Evolutionary conservation across 2,797 vertebrate species (phyloP).

Genomic region (Siniperca obscura): DNA sequence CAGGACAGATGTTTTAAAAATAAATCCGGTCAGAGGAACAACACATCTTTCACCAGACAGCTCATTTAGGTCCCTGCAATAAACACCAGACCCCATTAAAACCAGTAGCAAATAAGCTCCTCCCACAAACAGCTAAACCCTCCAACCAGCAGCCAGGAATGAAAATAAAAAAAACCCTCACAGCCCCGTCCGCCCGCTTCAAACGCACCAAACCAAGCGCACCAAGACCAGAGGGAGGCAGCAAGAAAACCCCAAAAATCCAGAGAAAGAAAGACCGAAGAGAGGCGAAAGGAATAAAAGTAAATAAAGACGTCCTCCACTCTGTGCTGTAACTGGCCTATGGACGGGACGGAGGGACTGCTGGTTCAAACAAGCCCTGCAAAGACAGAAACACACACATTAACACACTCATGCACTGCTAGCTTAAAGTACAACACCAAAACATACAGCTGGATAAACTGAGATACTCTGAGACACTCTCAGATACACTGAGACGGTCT

Average conservation of each 20-base stretch:
- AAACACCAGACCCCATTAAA: constrained; percentile 8
- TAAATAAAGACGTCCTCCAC: constrained; percentile 18
- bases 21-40: neutral
- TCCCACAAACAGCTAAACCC: constrained; percentile 1
- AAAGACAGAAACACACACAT: constrained; percentile 76
- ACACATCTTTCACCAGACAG: neutral
- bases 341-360: constrained; percentile 30
- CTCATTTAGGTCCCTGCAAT: neutral
- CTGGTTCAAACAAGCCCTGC: constrained; percentile 75
- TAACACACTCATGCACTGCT: constrained; percentile 34
- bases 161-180: neutral
- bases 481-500: neutral
- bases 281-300: neutral
- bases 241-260: constrained; percentile 2
- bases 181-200: constrained; percentile 24
- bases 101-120: constrained; percentile 28
- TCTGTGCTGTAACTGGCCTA: constrained; percentile 24
- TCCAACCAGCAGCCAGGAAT: constrained; percentile 46
- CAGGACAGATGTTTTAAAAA: constrained; percentile 1
- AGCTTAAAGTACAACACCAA: neutral
- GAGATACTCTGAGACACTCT: neutral
- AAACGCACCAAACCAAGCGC: constrained; percentile 25
- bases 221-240: constrained; percentile 47
- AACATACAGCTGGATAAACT: neutral
- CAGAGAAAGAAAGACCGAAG: constrained; percentile 8